Evolutionary conservation across 2,113 vertebrate species (phyloP).

Genomic region (Oncorhynchus tshawytscha): DNA sequence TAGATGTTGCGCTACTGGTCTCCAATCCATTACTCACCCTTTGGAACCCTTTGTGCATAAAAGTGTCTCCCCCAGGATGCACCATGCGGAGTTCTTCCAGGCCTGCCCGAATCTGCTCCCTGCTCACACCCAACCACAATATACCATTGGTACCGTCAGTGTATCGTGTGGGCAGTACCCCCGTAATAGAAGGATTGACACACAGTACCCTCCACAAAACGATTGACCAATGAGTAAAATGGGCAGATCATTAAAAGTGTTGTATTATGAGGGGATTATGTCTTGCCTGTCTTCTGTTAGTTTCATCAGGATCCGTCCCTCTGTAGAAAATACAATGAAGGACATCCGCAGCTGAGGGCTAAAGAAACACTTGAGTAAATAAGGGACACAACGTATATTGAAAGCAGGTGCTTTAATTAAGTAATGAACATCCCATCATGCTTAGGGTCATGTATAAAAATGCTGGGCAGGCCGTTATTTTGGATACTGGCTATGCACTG

Average conservation of each 20-base stretch:
- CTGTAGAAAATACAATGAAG: constrained; percentile 95
- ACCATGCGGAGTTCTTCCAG: constrained; percentile 90
- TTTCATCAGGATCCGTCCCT: constrained; percentile 87
- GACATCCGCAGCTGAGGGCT: constrained; percentile 98
- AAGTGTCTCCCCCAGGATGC: constrained; percentile 91
- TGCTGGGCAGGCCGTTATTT: too few species aligned
- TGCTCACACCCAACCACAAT: constrained; percentile 44
- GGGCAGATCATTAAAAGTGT: too few species aligned
- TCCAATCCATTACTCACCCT: constrained; percentile 72
- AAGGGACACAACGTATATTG: too few species aligned
- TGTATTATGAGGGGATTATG: neutral
- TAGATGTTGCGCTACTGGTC: too few species aligned
- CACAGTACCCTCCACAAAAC: too few species aligned
- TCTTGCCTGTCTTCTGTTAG: constrained; percentile 92
- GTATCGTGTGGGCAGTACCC: too few species aligned
- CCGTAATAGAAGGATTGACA: too few species aligned
- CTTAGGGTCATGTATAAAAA: too few species aligned
- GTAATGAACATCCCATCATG: too few species aligned
- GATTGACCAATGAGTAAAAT: too few species aligned
- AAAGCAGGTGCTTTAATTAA: too few species aligned
- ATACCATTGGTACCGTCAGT: neutral
- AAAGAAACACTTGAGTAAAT: neutral
- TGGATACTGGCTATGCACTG: too few species aligned
- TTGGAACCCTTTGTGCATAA: constrained; percentile 93
- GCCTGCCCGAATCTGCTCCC: constrained; percentile 90